Evolutionary conservation across 2,888 invertebrate species (phyloP).

Genomic region (Galerucella pusilla): DNA sequence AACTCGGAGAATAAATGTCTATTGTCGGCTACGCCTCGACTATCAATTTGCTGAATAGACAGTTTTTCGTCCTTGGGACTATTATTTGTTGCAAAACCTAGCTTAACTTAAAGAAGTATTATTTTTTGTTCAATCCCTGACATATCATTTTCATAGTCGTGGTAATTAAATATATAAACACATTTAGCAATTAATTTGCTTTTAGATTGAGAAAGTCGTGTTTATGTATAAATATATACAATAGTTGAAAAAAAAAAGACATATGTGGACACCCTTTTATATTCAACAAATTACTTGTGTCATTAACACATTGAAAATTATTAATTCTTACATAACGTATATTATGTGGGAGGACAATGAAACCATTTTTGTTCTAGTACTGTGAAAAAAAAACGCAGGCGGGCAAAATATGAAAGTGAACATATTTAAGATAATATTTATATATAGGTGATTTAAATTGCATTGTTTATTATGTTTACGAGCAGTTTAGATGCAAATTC

Average conservation of each 20-base stretch:
- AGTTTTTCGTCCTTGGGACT: no score
- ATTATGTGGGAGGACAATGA: constrained; percentile 1
- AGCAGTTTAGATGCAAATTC: neutral
- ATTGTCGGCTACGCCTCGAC: no score
- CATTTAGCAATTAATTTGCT: constrained; percentile 26
- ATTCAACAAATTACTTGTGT: neutral
- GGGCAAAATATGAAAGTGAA: neutral
- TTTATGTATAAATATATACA: neutral
- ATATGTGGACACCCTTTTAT: constrained; percentile 8
- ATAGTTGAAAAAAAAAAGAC: neutral
- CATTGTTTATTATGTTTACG: neutral
- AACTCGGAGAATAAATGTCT: no score
- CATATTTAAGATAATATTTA: neutral
- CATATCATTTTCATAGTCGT: constrained; percentile 16
- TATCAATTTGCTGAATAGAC: no score
- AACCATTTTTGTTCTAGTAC: neutral
- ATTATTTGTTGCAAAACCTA: neutral
- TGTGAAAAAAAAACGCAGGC: neutral
- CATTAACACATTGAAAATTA: constrained; percentile 9
- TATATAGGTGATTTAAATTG: neutral
- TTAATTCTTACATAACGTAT: neutral
- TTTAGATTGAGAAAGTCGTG: constrained; percentile 8
- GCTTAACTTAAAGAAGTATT: neutral
- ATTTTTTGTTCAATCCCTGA: constrained; percentile 25
- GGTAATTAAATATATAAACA: constrained; percentile 26